A percentile compares a stretch with the other conserved stretches of the same genome.
Evolutionary conservation across 2,797 vertebrate genomes (phyloP).

Genomic region (Acipenser oxyrinchus): DNA sequence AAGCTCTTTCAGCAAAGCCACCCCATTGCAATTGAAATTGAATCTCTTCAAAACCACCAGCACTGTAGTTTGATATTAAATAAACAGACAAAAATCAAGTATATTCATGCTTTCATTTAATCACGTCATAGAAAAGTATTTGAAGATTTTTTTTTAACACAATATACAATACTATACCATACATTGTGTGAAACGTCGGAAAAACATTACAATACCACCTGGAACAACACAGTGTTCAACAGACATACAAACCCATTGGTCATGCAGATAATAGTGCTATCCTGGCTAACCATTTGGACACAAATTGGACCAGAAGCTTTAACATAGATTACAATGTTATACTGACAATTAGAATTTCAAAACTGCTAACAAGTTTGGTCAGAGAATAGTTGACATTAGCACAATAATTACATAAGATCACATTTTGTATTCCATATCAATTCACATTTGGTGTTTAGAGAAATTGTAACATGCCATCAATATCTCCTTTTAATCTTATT

Average conservation of each 20-base stretch:
- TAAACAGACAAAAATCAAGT: conserved; percentile 24
- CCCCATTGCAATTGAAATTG: no score
- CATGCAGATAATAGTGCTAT: conserved; percentile 84
- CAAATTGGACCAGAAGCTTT: conserved; percentile 76
- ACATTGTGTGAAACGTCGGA: conserved; percentile 91
- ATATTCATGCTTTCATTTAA: conserved; percentile 97
- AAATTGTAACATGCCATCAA: conserved; percentile 65
- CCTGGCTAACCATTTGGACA: conserved; percentile 73
- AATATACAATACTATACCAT: conserved; percentile 98
- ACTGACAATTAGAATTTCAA: conserved; percentile 76
- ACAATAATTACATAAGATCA: conserved; percentile 80
- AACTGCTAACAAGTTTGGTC: conserved; percentile 79
- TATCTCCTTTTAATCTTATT: conserved; percentile 41
- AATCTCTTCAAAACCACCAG: background rate
- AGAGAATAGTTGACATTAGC: conserved; percentile 84
- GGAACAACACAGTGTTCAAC: conserved; percentile 77
- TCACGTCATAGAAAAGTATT: conserved; percentile 98
- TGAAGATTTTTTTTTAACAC: conserved; percentile 93
- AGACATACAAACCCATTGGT: conserved; percentile 74
- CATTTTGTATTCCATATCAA: conserved; percentile 64
- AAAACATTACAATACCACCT: conserved; percentile 70
- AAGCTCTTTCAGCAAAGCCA: no score
- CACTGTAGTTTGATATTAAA: conserved; percentile 8
- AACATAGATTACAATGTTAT: conserved; percentile 78
- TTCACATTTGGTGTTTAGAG: conserved; percentile 69